Evolutionary conservation across 1,140 invertebrate genomes (phyloP).

Genomic region (Hyles vespertilio): DNA sequence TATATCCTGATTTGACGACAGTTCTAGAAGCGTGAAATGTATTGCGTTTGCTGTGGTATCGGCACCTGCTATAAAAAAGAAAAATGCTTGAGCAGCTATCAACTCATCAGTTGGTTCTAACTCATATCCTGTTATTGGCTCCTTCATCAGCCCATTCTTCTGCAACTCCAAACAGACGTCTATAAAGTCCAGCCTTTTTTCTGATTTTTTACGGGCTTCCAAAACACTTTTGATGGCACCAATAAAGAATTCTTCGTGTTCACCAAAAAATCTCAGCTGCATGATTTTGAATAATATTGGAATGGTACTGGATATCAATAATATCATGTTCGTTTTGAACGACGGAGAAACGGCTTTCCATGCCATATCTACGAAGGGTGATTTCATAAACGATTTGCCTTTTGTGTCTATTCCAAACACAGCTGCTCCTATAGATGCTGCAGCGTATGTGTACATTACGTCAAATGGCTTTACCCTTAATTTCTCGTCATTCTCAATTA

Average conservation of each 20-base stretch:
- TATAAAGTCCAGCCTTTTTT: constrained; percentile 30
- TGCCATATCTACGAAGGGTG: constrained; percentile 32
- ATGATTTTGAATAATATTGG: constrained; percentile 24
- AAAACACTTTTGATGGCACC: constrained; percentile 24
- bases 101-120: constrained; percentile 52
- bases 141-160: constrained; percentile 29
- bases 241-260: constrained; percentile 36
- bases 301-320: constrained; percentile 17
- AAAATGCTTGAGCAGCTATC: constrained; percentile 70
- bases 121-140: constrained; percentile 27
- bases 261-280: constrained; percentile 30
- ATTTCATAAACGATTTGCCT: constrained; percentile 27
- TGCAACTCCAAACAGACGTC: constrained; percentile 33
- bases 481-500: constrained; percentile 24
- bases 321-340: constrained; percentile 18
- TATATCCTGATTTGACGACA: constrained; percentile 57
- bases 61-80: constrained; percentile 77
- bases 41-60: constrained; percentile 67
- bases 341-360: constrained; percentile 20
- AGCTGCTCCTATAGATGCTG: constrained; percentile 29
- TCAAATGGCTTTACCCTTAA: constrained; percentile 28
- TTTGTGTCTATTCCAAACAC: constrained; percentile 36
- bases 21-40: constrained; percentile 52
- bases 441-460: constrained; percentile 30
- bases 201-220: constrained; percentile 13